A percentile compares a stretch with the other conserved stretches of the same genome.
Conservation (phyloP, 2,888 invertebrate genomes). For the Nezara viridula region DNA sequence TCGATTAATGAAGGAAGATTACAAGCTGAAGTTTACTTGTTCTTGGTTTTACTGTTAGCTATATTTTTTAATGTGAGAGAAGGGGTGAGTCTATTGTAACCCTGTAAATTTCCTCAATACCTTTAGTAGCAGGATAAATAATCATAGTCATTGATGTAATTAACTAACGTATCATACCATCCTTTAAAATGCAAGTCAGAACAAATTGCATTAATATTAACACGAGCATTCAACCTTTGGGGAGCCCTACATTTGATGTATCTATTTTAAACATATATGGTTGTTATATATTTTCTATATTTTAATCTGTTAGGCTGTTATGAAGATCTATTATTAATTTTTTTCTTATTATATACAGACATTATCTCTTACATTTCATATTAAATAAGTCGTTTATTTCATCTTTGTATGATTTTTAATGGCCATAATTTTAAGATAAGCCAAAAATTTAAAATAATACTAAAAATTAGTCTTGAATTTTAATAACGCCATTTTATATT, state of each 20-base stretch:
- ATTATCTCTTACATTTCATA: no score
- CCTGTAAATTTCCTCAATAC: slow-evolving; percentile 10
- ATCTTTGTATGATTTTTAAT: not conserved
- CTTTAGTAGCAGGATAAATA: not conserved
- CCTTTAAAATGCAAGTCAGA: not conserved
- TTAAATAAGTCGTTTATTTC: not conserved
- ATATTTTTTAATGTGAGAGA: slow-evolving; percentile 13
- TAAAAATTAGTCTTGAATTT: not conserved
- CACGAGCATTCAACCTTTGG: not conserved
- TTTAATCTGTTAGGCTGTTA: not conserved
- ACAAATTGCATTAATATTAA: not conserved
- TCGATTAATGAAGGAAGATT: slow-evolving; percentile 2
- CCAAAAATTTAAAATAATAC: not conserved
- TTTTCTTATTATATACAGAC: no score
- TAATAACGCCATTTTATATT: not conserved
- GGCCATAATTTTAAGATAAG: not conserved
- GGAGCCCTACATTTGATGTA: not conserved
- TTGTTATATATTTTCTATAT: not conserved
- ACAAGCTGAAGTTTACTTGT: not conserved
- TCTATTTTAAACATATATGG: not conserved
- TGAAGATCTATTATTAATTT: no score
- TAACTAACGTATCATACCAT: not conserved
- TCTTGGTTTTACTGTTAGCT: not conserved
- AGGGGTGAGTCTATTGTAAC: slow-evolving; percentile 10
- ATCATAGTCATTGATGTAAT: not conserved